Conservation (phyloP, 2,888 invertebrate species). For the Pollenia griseotomentosa region DNA sequence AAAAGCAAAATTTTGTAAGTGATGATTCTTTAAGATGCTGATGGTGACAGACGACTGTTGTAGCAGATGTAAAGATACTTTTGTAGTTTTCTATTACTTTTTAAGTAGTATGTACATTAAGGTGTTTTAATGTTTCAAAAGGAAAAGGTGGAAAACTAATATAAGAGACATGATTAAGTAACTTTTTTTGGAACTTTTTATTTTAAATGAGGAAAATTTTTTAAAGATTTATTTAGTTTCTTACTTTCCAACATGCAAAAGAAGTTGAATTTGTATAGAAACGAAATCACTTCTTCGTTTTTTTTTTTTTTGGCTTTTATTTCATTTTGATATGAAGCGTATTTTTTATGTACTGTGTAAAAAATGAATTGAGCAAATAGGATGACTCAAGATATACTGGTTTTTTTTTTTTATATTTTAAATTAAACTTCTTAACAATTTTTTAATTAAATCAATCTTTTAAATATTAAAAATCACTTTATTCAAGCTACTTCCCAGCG, state of each 20-base stretch:
- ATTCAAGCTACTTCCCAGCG: too few relatives aligned
- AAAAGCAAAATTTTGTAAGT: slow-evolving; percentile 7
- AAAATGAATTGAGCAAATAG: too few relatives aligned
- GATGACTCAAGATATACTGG: too few relatives aligned
- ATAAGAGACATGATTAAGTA: slow-evolving; percentile 4
- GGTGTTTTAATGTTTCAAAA: not conserved
- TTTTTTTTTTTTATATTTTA: too few relatives aligned
- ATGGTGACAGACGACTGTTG: slow-evolving; percentile 5
- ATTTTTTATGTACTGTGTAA: too few relatives aligned
- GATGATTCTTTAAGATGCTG: slow-evolving; percentile 10
- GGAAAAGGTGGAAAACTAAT: not conserved
- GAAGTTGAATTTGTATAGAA: too few relatives aligned
- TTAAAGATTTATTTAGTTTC: not conserved
- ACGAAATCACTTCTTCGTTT: too few relatives aligned
- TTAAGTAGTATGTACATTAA: not conserved
- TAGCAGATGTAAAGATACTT: not conserved
- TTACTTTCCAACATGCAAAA: not conserved
- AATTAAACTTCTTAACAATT: too few relatives aligned
- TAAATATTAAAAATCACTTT: too few relatives aligned
- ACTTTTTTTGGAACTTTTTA: not conserved
- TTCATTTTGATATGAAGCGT: too few relatives aligned
- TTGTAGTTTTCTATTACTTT: not conserved
- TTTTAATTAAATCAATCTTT: too few relatives aligned
- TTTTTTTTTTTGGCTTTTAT: too few relatives aligned
- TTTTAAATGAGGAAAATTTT: not conserved